Evolutionary conservation across 1,140 invertebrate species (phyloP).

Genomic region (Drosophila bocki): DNA sequence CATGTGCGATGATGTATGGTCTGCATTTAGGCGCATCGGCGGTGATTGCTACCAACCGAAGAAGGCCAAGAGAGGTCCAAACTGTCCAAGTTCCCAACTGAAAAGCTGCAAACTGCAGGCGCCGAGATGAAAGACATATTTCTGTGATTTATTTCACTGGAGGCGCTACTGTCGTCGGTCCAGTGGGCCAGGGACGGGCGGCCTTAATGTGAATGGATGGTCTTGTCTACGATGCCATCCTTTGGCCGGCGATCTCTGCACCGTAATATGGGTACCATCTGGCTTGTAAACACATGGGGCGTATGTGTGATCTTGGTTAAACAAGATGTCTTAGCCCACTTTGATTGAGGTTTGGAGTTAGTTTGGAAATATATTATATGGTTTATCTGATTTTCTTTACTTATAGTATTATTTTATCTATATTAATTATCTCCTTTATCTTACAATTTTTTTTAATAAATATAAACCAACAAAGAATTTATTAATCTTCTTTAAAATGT

Average conservation of each 20-base stretch:
- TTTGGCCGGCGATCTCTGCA: slow-evolving; percentile 1
- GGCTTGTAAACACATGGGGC: slow-evolving; percentile 16
- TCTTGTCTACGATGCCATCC: slow-evolving; percentile 29
- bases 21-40: slow-evolving; percentile 56
- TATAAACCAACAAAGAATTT: neutral
- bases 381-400: too few relatives aligned
- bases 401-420: too few relatives aligned
- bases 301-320: slow-evolving; percentile 31
- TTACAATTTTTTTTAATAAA: too few relatives aligned
- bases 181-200: slow-evolving; percentile 21
- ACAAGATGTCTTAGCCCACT: slow-evolving; percentile 9
- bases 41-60: slow-evolving; percentile 53
- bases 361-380: neutral
- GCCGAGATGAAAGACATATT: slow-evolving; percentile 81
- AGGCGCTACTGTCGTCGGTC: slow-evolving; percentile 64
- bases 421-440: too few relatives aligned
- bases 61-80: slow-evolving; percentile 8
- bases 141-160: slow-evolving; percentile 75
- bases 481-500: neutral
- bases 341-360: neutral
- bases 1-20: slow-evolving; percentile 68
- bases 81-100: slow-evolving; percentile 4
- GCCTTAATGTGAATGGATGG: slow-evolving; percentile 49
- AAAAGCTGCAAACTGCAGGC: slow-evolving; percentile 41
- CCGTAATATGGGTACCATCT: slow-evolving; percentile 2